phyloP scores from a whole-genome alignment of 23 tunicate genomes.

The Trididemnum nubilum region DNA sequence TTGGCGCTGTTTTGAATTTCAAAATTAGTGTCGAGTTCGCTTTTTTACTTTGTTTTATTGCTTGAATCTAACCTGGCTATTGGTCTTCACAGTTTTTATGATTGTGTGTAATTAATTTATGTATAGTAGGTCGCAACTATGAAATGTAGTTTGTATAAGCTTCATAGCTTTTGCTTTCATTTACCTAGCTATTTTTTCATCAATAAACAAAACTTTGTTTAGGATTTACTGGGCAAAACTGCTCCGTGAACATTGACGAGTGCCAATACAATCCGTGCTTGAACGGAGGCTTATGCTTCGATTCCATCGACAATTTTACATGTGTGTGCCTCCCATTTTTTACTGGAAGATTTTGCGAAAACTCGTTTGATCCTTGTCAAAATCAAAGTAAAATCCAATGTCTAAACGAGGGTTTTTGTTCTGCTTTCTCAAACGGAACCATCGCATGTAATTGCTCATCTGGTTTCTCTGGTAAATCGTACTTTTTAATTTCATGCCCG shows the following conservation, averaged over 20 bases:
- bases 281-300: constrained; percentile 21
- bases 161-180: no score
- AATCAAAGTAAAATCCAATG: background rate
- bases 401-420: background rate
- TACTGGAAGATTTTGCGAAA: constrained; percentile 53
- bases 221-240: constrained; percentile 21
- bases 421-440: background rate
- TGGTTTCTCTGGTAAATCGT: constrained; percentile 69
- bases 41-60: no score
- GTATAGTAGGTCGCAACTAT: no score
- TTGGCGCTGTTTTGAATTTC: no score
- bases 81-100: no score
- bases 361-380: constrained; percentile 33
- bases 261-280: constrained; percentile 29
- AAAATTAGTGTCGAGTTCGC: no score
- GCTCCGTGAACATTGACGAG: constrained; percentile 11
- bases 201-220: no score
- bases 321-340: constrained; percentile 39
- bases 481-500: no score
- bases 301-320: background rate
- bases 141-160: no score
- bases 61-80: no score
- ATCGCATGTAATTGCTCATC: constrained; percentile 57
- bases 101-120: no score
- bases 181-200: no score